Percentiles rank a stretch among this genome's conserved stretches.
These are phyloP conservation scores for Chrosomus eos DNA, from an alignment of 2,797 vertebrate genomes.

Conservation along the genomic window DNA sequence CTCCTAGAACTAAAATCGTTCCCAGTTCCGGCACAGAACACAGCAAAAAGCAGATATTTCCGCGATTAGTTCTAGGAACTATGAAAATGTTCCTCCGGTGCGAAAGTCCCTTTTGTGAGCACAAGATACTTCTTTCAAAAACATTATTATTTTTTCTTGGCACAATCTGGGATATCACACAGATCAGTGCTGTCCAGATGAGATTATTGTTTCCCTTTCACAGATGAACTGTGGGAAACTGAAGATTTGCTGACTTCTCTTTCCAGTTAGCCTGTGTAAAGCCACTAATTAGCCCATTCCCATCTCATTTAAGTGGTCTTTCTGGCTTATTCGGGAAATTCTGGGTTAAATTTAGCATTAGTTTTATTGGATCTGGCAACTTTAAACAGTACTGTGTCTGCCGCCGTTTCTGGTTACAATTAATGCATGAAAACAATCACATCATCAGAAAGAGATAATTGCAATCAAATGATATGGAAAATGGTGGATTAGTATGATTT, in stretches of 20 bases:
- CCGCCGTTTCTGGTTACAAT: conserved; percentile 6
- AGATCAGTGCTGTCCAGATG: background rate
- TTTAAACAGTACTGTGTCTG: background rate
- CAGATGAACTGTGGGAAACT: conserved; percentile 1
- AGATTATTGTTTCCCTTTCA: conserved; percentile 7
- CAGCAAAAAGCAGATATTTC: too few relatives aligned
- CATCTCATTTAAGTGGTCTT: conserved; percentile 20
- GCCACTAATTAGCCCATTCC: conserved; percentile 27
- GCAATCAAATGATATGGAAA: conserved; percentile 4
- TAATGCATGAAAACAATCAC: conserved; percentile 8
- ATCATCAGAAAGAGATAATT: conserved; percentile 6
- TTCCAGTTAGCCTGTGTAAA: conserved; percentile 21
- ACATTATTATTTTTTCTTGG: background rate
- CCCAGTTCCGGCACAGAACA: too few relatives aligned
- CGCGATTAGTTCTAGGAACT: too few relatives aligned
- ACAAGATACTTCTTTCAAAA: background rate
- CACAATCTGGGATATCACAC: background rate
- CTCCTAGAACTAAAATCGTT: too few relatives aligned
- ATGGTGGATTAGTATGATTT: conserved; percentile 21
- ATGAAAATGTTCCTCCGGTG: too few relatives aligned
- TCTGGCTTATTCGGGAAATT: conserved; percentile 21
- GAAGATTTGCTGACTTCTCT: conserved; percentile 28
- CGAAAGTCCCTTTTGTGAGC: background rate
- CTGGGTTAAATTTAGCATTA: conserved; percentile 8
- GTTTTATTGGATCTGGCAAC: conserved; percentile 24